A percentile compares a stretch with the other conserved stretches of the same genome.
These are phyloP conservation scores for Branchipolynoe longqiensis DNA, from an alignment of 2,888 invertebrate species.

Conservation along the genomic window DNA sequence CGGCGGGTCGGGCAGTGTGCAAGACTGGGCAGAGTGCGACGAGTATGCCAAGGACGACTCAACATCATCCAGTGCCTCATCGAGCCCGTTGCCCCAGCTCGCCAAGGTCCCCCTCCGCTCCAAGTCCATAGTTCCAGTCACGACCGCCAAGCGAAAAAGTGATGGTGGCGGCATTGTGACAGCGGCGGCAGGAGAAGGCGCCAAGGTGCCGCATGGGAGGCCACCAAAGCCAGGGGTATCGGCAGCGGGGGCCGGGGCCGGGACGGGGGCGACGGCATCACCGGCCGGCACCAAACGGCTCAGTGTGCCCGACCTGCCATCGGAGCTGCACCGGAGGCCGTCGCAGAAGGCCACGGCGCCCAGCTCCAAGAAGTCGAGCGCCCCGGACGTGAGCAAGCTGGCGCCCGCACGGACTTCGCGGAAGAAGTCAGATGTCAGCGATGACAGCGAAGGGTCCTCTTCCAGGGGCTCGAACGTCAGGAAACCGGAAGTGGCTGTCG, in stretches of 20 bases:
- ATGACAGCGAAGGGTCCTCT: slow-evolving; percentile 30
- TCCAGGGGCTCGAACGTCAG: not conserved
- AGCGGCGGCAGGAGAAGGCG: not conserved
- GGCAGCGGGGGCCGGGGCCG: not conserved
- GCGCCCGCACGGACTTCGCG: not conserved
- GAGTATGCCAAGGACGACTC: slow-evolving; percentile 42
- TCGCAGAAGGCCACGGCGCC: not conserved
- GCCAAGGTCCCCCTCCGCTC: slow-evolving; percentile 5
- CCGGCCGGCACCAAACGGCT: slow-evolving; percentile 4
- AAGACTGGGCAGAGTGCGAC: slow-evolving; percentile 69
- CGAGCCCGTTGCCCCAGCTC: not conserved
- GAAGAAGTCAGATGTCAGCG: slow-evolving; percentile 27
- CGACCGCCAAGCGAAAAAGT: slow-evolving; percentile 18
- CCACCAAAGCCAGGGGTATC: not conserved
- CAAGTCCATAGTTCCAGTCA: not conserved
- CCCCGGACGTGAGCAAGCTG: slow-evolving; percentile 28
- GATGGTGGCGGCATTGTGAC: not conserved
- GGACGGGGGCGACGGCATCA: not conserved
- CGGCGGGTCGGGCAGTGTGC: slow-evolving; percentile 69
- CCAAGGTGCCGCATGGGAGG: not conserved
- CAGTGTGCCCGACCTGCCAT: slow-evolving; percentile 25
- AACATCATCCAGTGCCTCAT: not conserved
- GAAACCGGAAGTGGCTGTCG: not conserved
- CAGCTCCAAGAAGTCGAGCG: slow-evolving; percentile 14
- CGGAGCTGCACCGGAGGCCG: slow-evolving; percentile 3